A percentile compares a stretch with the other conserved stretches of the same genome.
Evolutionary conservation across 37 sponge, comb jelly and placozoan genomes (phyloP).

Genomic region (Theonella swinhoei): DNA sequence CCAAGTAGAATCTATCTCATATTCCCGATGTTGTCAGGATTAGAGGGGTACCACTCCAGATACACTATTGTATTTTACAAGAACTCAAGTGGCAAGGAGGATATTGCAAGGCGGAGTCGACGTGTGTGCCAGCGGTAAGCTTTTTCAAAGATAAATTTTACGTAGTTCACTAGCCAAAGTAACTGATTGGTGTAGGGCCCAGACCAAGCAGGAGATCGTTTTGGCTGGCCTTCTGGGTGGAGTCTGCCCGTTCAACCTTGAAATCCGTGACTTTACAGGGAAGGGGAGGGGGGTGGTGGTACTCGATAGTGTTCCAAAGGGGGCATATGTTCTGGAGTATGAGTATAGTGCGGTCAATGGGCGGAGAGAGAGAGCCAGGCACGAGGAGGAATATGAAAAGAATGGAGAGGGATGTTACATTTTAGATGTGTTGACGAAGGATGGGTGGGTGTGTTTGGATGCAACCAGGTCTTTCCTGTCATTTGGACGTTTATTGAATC

Average conservation of each 20-base stretch:
- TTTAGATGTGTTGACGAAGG: background rate
- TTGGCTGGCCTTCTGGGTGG: background rate
- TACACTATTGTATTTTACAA: background rate
- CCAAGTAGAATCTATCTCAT: too few species aligned
- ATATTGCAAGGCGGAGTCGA: background rate
- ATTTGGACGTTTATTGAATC: conserved; percentile 6
- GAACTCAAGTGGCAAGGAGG: background rate
- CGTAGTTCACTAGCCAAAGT: background rate
- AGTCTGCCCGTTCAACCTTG: background rate
- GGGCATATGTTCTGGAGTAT: background rate
- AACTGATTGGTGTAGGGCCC: background rate
- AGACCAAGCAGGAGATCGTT: background rate
- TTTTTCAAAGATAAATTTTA: too few species aligned
- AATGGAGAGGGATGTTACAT: background rate
- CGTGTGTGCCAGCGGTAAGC: background rate
- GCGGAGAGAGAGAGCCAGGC: background rate
- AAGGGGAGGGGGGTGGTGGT: background rate
- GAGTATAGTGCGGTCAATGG: background rate
- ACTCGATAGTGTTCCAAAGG: background rate
- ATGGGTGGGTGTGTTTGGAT: background rate
- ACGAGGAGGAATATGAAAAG: background rate
- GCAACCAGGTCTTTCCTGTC: background rate
- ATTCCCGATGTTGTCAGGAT: too few species aligned
- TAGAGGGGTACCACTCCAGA: too few species aligned
- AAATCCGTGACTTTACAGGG: background rate